Base-by-base conservation (phyloP, 2,797 vertebrate species). In the Smutsia gigantea region DNA sequence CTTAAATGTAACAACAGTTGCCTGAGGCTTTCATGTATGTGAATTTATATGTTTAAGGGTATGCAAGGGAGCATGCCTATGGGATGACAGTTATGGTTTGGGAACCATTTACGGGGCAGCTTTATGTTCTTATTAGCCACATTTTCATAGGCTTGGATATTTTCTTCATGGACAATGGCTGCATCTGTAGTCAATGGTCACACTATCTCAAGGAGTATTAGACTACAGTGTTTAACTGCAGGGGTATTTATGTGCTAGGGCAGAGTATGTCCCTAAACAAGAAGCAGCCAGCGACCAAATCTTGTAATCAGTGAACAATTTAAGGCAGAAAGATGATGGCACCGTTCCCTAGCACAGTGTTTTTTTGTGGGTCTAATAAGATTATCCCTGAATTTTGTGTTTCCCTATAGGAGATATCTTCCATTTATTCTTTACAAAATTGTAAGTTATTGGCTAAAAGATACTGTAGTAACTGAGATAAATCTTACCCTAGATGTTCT, bases 381-480 rank as follows among this genome's bases (percentile, higher is more conserved):
- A 89, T 71, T 82, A 42, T 81, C 27, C 29, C 61, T 75, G 14
- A 79, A 85, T 61, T 85, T 91, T 81, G 57, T 51, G 14, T 85
- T 12, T 18, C 10, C 12, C 21, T 11, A 72, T 27, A 29, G 13
- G n/a, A 55, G 69, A 83, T 93, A 7, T 68, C 12, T 96, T 87
- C 39, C 27, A 66, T 97, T 69, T 91, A 34, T 77, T 89, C 77
- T 86, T 93, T 87, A 92, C 21, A 77, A 92, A 87, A 42, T 61
- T 66, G 4, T 59, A 63, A 39, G 7, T 89, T 78, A 75, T 87
- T 93, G 31, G 78, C 12, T 72, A 37, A 2, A 84, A 87, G 75
- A 78, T 42, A 79, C 13, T 49, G 15, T 31, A 93, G 29, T 84
- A 23, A 66, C 31, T 74, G 49, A 91, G 19, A 51, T 69, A 77